Evolutionary conservation across 92 coral and sea anemone genomes (phyloP).

Genomic region (Palythoa grandiflora): DNA sequence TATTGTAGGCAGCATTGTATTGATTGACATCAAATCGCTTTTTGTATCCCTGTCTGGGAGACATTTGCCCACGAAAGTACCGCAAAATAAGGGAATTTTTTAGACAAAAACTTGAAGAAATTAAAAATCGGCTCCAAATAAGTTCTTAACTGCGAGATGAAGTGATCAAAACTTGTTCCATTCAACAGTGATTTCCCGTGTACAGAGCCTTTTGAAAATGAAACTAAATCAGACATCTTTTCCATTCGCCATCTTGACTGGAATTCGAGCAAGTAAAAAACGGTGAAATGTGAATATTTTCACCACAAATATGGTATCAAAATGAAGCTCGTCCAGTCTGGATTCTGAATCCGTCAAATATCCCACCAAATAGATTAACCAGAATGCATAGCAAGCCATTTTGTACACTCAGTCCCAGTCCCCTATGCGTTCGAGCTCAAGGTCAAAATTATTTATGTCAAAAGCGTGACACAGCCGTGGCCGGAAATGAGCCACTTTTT

Average conservation of each 20-base stretch:
- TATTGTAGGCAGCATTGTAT: not conserved
- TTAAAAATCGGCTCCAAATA: not conserved
- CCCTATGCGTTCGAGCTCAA: slow-evolving; percentile 36
- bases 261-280: too few species aligned
- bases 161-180: not conserved
- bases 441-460: slow-evolving; percentile 28
- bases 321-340: not conserved
- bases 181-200: not conserved
- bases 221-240: not conserved
- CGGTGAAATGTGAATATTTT: not conserved
- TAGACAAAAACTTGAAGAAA: not conserved
- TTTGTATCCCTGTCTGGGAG: not conserved
- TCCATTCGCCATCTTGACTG: not conserved
- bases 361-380: slow-evolving; percentile 22
- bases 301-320: not conserved
- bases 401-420: slow-evolving; percentile 9
- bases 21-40: not conserved
- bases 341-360: not conserved
- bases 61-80: not conserved
- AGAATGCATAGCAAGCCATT: slow-evolving; percentile 10
- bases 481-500: too few species aligned
- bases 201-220: not conserved
- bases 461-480: not conserved
- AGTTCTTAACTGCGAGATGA: not conserved
- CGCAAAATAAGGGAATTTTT: not conserved